These are phyloP conservation scores for Lutjanus erythropterus DNA, from an alignment of 2,113 vertebrate species.

Conservation along the genomic window DNA sequence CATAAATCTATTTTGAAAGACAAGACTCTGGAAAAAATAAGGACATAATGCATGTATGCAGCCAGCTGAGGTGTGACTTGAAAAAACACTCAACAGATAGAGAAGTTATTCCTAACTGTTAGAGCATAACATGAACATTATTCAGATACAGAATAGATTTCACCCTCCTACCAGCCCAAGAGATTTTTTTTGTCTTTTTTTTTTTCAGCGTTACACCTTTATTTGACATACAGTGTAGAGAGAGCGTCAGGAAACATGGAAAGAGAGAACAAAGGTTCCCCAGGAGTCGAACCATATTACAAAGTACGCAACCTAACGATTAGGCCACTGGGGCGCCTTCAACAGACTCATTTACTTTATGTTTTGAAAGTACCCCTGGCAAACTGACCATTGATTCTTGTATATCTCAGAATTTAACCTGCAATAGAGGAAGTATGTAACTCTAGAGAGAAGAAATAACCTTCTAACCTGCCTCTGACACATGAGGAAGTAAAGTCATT, in stretches of 20 bases:
- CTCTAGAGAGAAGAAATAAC: not conserved
- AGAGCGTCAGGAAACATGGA: not conserved
- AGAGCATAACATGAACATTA: not conserved
- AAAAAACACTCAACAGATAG: not conserved
- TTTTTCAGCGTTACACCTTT: not conserved
- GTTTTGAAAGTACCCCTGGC: not conserved
- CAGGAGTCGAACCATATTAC: not conserved
- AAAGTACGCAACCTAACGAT: not conserved
- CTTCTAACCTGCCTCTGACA: not conserved
- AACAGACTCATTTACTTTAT: not conserved
- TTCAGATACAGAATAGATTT: not conserved
- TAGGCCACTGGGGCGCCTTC: too few relatives aligned
- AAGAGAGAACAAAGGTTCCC: not conserved
- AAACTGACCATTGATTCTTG: not conserved
- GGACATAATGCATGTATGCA: not conserved
- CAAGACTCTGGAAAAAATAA: not conserved
- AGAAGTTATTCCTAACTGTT: not conserved
- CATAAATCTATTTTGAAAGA: not conserved
- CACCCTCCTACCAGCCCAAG: not conserved
- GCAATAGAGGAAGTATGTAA: not conserved
- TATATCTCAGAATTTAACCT: not conserved
- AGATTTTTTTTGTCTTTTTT: not conserved
- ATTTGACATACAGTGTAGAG: not conserved
- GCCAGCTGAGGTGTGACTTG: not conserved
- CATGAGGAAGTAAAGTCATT: not conserved